A percentile compares a stretch with the other conserved stretches of the same genome.
These are phyloP conservation scores for Lasioglossum baleicum DNA, from an alignment of 1,140 invertebrate species.

Conservation along the genomic window DNA sequence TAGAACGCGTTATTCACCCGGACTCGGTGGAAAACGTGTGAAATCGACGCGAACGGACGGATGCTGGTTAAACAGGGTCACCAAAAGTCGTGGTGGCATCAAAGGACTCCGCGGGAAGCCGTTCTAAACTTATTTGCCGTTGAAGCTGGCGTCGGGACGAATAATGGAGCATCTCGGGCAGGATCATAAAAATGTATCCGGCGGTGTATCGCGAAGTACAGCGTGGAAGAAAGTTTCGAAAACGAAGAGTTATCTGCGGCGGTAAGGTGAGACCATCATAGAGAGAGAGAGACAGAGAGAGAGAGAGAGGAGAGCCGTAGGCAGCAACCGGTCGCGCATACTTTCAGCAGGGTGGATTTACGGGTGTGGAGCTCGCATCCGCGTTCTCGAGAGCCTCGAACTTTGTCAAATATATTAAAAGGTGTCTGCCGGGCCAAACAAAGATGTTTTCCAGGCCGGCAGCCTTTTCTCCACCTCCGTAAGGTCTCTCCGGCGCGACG, in stretches of 20 bases:
- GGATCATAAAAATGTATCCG: constrained; percentile 52
- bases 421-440: constrained; percentile 53
- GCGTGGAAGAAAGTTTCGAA: constrained; percentile 44
- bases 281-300: too few relatives aligned
- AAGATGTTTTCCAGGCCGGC: constrained; percentile 50
- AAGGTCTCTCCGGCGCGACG: not conserved
- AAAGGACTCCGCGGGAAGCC: too few relatives aligned
- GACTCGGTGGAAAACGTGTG: too few relatives aligned
- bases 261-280: not conserved
- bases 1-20: too few relatives aligned
- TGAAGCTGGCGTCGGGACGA: not conserved
- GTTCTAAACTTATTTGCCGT: too few relatives aligned
- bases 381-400: constrained; percentile 55
- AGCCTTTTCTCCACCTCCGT: not conserved
- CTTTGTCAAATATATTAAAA: constrained; percentile 66
- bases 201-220: constrained; percentile 46
- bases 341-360: constrained; percentile 53
- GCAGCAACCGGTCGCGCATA: constrained; percentile 38
- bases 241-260: constrained; percentile 56
- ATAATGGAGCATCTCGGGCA: constrained; percentile 15
- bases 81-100: too few relatives aligned
- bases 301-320: not conserved
- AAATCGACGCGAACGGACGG: too few relatives aligned
- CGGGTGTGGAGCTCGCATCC: constrained; percentile 41
- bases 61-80: too few relatives aligned